Base-by-base conservation (phyloP, 2,888 invertebrate species). In the Eulithis prunata region DNA sequence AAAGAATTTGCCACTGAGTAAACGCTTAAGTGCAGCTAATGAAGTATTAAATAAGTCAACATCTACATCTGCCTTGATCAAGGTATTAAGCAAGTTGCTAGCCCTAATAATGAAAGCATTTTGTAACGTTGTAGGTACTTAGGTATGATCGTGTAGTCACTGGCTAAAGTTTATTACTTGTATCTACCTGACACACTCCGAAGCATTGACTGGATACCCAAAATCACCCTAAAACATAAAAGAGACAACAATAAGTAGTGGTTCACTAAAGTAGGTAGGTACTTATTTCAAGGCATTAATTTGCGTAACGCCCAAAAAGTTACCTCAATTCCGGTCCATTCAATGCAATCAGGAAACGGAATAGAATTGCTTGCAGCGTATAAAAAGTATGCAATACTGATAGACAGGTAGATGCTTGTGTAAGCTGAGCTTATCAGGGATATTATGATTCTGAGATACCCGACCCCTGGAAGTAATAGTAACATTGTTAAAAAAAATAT, bases 401-500 rank as follows among this genome's bases (percentile, higher is more conserved):
- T 78, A 3, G 94, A 93, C 77, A 95, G 87, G 74, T 95, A 94
- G 14, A 95, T 83, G n/a, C 94, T 90, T 60, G 95, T 94, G 79
- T 94, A 95, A 13, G 95, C 78, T 45, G 94, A 88, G 14, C 93
- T 83, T 47, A 95, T 71, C 72, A 92, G 91, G 41, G 94, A 94
- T 46, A 94, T 90, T 49, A 95, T 73, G 69, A 95, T 82, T 78
- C 95, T 94, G 21, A 95, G 82, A 76, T 94, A 95, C 38, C 95
- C 95, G 14, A 95, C 90, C 68, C 95, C 95, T 95, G 88, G 63
- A 64, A 7, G 45, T 13, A 28, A 36, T 8, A 56, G 41, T 41
- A 41, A 1, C 41, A 8, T 32, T 32, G 32, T 32, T 32, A 32
- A 32, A 41, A n/a, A 41, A 41, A 41, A 41, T 41, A 41, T 41